Evolutionary conservation across 2,888 invertebrate species (phyloP), one percentile per base, ranked within the genome.

Genomic region (Amphipoea lucens): DNA sequence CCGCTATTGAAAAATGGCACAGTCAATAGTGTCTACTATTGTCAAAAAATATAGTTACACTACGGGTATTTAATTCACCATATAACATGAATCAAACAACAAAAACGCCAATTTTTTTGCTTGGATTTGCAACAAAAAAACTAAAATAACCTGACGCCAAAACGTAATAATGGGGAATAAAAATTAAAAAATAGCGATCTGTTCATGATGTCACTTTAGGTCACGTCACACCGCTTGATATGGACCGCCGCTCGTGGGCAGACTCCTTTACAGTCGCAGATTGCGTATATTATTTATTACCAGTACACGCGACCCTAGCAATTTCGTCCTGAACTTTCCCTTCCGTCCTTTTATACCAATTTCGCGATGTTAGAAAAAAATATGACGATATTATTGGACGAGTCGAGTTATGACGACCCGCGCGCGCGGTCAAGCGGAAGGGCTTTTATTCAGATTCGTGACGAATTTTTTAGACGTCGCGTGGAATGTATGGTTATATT

Each of bases 381-480:
- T 96, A 96, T 96, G 95, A 96, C 95, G 96, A 95, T 96, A 95
- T 96, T 96, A 96, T 96, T 96, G 95, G 93, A 94, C 90, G 92
- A 94, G 91, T 91, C 92, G 92, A 95, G 94, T 94, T 94, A 94
- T 93, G 94, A 94, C 90, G 91, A 90, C 92, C 90, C 86, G 91
- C 93, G 96, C 92, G 90, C 86, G 91, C 93, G 96, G 96, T 95
- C 96, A 95, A 94, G 94, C 93, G 93, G 90, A 95, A 94, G 92
- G 95, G 94, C 92, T 81, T 87, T 93, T 92, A 93, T 94, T 92
- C 90, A 85, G 88, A 85, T 83, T 80, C 83, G 85, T 81, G 87
- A 90, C 88, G 90, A 89, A 90, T 89, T 80, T 90, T 89, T 88
- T 71, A 68, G 76, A 83, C 74, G 76, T 86, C 79, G 71, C 80